These are phyloP conservation scores for Asobara japonica DNA, from an alignment of 1,140 invertebrate species.

Conservation along the genomic window DNA sequence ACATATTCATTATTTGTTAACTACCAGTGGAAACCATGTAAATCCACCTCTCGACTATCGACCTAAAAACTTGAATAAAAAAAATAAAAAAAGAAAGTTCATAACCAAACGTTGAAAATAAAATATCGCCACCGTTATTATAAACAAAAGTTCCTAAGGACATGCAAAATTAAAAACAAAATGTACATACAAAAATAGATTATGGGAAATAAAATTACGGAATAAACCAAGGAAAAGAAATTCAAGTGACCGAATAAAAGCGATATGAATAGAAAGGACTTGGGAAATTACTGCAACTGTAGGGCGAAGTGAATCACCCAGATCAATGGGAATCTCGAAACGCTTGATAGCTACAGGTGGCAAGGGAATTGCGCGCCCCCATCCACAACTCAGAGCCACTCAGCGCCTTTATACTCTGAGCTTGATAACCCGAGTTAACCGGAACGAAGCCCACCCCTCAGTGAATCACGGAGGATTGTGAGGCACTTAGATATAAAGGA, in stretches of 20 bases:
- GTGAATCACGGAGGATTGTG: slow-evolving; percentile 44
- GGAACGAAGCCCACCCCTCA: slow-evolving; percentile 23
- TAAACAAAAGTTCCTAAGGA: no score
- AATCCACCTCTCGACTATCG: no score
- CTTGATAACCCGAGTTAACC: slow-evolving; percentile 43
- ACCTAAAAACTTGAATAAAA: no score
- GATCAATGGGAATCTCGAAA: not conserved
- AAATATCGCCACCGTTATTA: no score
- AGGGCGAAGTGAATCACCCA: not conserved
- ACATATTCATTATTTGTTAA: no score
- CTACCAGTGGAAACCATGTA: no score
- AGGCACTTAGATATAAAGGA: slow-evolving; percentile 33
- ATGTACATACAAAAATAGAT: not conserved
- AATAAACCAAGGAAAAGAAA: no score
- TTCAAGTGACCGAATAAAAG: not conserved
- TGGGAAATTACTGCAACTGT: not conserved
- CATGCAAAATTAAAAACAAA: no score
- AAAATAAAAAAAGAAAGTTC: no score
- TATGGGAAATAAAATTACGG: not conserved
- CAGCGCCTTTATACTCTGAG: slow-evolving; percentile 33
- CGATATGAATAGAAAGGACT: not conserved
- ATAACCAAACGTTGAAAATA: no score
- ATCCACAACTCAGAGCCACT: slow-evolving; percentile 12
- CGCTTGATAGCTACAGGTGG: slow-evolving; percentile 49
- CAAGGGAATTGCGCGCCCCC: slow-evolving; percentile 6